Evolutionary conservation across 1,140 invertebrate genomes (phyloP).

Genomic region (Heliconius eleuchia): DNA sequence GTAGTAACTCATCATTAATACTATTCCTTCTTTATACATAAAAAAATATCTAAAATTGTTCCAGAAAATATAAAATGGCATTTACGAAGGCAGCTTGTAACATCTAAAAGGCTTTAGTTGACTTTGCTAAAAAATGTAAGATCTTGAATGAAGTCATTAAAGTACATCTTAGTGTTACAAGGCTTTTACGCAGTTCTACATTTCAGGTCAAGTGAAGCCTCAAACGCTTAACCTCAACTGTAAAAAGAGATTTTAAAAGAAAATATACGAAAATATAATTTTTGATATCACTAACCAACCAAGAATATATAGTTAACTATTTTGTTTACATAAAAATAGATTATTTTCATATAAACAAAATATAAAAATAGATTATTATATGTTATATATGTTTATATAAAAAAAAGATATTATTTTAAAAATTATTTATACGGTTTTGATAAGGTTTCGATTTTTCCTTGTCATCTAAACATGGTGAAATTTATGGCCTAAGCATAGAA

Average conservation of each 20-base stretch:
- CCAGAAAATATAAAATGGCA: neutral
- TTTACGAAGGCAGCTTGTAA: neutral
- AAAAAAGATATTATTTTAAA: too few species aligned
- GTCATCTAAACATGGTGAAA: too few species aligned
- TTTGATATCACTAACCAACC: neutral
- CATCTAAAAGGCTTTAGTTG: conserved; percentile 7
- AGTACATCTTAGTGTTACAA: conserved; percentile 22
- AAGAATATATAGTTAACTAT: too few species aligned
- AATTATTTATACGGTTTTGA: too few species aligned
- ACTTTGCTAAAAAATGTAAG: conserved; percentile 13
- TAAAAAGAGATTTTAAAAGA: conserved; percentile 15
- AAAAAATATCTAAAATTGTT: neutral
- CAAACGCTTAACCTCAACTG: conserved; percentile 22
- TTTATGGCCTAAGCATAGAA: too few species aligned
- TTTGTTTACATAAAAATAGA: too few species aligned
- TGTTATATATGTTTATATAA: too few species aligned
- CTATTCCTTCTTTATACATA: neutral
- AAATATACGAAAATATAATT: conserved; percentile 4
- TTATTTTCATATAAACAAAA: too few species aligned
- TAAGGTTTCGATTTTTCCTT: too few species aligned
- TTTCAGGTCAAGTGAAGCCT: conserved; percentile 35
- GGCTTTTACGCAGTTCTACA: conserved; percentile 26
- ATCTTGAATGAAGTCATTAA: conserved; percentile 23
- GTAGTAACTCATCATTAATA: neutral
- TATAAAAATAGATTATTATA: too few species aligned